Evolutionary conservation across 2,888 invertebrate genomes (phyloP), one percentile per base, ranked within the genome.

Genomic region (Chrysodeixis includens): DNA sequence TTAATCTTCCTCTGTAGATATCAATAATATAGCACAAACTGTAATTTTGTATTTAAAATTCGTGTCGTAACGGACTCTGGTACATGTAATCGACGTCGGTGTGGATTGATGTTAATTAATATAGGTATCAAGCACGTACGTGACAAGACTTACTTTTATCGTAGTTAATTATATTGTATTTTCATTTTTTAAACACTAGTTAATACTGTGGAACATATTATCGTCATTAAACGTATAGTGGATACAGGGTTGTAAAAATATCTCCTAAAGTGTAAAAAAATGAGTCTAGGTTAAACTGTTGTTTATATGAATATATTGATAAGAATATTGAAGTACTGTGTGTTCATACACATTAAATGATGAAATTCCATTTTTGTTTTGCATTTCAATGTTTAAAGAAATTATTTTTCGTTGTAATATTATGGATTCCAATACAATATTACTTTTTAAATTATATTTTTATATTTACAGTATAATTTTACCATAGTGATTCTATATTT

Each of bases 161-260:
- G 56, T 76, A 74, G 68, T 71, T 72, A 62, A 65, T 77, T 67
- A 70, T 74, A 78, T 67, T 63, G 76, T 74, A 75, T 79, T 76
- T 76, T 73, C 79, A 74, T 81, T 74, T 81, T 77, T 79, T 77
- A 81, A 83, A 82, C 82, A 83, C 85, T 86, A 76, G 80, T 89
- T 88, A 88, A 87, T 87, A 89, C 85, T 86, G 88, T 82, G 84
- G 86, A 88, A 86, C 78, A 82, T 80, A 88, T 85, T 88, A 88
- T 89, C 88, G 91, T 91, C 92, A 91, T 92, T 89, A 89, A 89
- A 93, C 90, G 89, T 92, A 93, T 94, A 94, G 94, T 94, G 95
- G 93, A 93, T 92, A 95, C 95, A 95, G 95, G 95, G 95, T 95
- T 95, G 94, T 94, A 93, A 92, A 90, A 93, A 94, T 95, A 94